These are phyloP conservation scores for Nephotettix cincticeps DNA, from an alignment of 1,140 invertebrate species.

Conservation along the genomic window DNA sequence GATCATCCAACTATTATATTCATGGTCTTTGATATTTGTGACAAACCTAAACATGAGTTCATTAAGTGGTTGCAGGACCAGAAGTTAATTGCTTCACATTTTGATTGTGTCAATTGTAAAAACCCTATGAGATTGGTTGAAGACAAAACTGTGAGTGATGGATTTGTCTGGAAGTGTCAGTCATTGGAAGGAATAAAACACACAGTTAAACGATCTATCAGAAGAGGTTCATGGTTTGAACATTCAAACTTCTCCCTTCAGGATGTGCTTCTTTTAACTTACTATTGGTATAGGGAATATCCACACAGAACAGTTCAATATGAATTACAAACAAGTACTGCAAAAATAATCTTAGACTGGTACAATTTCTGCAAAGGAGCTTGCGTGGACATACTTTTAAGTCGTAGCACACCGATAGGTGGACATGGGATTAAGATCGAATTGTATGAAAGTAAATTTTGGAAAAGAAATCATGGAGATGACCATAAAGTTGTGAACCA, in stretches of 20 bases:
- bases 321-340: conserved; percentile 14
- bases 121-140: conserved; percentile 4
- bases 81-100: conserved; percentile 15
- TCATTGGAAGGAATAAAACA: not conserved
- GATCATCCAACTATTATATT: conserved; percentile 14
- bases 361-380: conserved; percentile 23
- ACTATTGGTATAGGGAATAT: conserved; percentile 23
- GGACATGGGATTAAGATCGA: conserved; percentile 21
- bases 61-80: conserved; percentile 12
- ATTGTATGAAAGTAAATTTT: conserved; percentile 24
- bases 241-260: conserved; percentile 9
- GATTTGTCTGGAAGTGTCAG: conserved; percentile 11
- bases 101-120: conserved; percentile 8
- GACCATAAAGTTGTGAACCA: conserved; percentile 12
- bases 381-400: conserved; percentile 15
- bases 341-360: conserved; percentile 15
- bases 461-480: conserved; percentile 4
- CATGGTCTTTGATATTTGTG: conserved; percentile 15
- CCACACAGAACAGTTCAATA: conserved; percentile 20
- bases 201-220: not conserved
- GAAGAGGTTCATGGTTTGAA: conserved; percentile 23
- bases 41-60: conserved; percentile 21
- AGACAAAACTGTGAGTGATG: not conserved
- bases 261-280: conserved; percentile 16
- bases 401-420: not conserved